phyloP scores from a whole-genome alignment of 2,113 vertebrate species.

The Willisornis vidua region DNA sequence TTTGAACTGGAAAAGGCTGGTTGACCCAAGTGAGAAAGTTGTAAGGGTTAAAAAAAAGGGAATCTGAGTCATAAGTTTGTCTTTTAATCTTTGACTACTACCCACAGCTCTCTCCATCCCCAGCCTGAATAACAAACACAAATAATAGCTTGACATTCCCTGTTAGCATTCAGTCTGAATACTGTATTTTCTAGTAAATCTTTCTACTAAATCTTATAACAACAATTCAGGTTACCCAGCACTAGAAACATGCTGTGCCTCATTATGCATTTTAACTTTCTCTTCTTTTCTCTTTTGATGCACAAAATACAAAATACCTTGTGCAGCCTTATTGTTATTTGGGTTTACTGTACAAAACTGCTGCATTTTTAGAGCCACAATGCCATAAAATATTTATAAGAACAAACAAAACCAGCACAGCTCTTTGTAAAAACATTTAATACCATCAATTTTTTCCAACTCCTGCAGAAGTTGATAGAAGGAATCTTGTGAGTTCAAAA shows the following conservation, averaged over 20 bases:
- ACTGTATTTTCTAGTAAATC: neutral
- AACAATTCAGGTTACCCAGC: neutral
- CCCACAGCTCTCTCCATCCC: neutral
- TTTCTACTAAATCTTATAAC: neutral
- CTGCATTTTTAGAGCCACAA: neutral
- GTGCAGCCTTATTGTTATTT: neutral
- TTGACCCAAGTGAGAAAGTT: neutral
- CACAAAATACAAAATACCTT: neutral
- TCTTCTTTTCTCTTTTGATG: neutral
- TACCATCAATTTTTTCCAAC: neutral
- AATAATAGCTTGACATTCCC: neutral
- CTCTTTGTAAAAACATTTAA: constrained; percentile 8
- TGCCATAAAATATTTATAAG: constrained; percentile 34
- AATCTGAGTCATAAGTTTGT: neutral
- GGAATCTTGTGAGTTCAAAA: neutral
- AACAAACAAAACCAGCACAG: constrained; percentile 20
- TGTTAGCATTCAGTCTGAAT: neutral
- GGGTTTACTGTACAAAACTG: neutral
- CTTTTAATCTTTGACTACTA: neutral
- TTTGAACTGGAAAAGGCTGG: neutral
- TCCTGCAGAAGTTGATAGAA: neutral
- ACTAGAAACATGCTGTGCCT: neutral
- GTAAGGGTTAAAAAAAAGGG: neutral
- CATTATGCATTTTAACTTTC: constrained; percentile 17
- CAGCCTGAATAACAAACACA: neutral